Base-by-base conservation (phyloP, 2,113 vertebrate species). In the Fulmarus glacialis region DNA sequence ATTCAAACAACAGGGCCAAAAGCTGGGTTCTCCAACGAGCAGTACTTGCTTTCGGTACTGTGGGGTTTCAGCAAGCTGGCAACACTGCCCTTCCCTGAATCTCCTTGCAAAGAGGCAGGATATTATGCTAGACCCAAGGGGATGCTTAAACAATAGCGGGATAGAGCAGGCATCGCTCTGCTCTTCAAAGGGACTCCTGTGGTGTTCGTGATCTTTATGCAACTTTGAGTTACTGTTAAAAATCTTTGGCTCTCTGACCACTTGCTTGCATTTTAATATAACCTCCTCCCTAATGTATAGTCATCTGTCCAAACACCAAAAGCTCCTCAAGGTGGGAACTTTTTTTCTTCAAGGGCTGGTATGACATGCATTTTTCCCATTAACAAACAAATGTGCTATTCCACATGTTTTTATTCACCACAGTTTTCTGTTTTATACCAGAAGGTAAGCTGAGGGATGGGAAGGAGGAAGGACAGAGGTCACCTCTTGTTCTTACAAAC, bases 381-480 rank as follows among this genome's bases (percentile, higher is more conserved):
- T 78, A 83, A 53, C n/a, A 62, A 85, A 80, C 12, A 77, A 45
- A 2, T 71, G n/a, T 56, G 58, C 17, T 55, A 45, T 70, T 73
- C 59, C 24, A 72, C 20, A 26, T 63, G 43, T 14, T 48, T 93
- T 72, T 66, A 90, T 86, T 73, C 87, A 93, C 23, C 6, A 1
- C 23, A 15, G 2, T 60, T 95, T 94, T 82, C 75, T 92, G 74
- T 70, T 94, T 77, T 58, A 89, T 81, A 29, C n/a, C 22, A 66
- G 45, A 82, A 87, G 26, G 32, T 55, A 91, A 68, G 15, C 11
- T 58, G 67, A 90, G 9, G 29, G 20, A 77, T 4, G 3, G 72
- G 59, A 94, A 93, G 11, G 34, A 90, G 63, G 62, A 92, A 96
- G 71, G 86, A 87, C 34, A 89, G 82, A 89, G 66, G 58, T 81